Evolutionary conservation across 2,888 invertebrate genomes (phyloP), one percentile per base, ranked within the genome.

Genomic region (Drosophila paranaensis): DNA sequence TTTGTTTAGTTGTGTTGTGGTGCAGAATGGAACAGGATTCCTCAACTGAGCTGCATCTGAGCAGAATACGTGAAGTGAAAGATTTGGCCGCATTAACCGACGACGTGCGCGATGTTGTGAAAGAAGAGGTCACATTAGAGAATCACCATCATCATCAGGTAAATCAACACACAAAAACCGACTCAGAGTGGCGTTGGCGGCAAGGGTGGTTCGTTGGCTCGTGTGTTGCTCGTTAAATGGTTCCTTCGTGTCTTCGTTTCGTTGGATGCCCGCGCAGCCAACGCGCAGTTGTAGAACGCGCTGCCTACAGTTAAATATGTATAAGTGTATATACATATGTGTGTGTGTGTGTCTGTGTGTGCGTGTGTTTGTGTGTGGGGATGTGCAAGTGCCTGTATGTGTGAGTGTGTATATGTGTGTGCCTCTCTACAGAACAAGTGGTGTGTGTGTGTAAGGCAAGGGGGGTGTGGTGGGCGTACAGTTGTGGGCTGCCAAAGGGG

Each of bases 21-120:
- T 80, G 80, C 83, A 86, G 83, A 78, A 91, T 91, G 91, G 91
- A 91, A 88, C 91, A 91, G 87, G 91, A 91, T 82, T 90, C 91
- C 80, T 63, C 83, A 60, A 84, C 89, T 72, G 91, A 91, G 68
- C 83, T 91, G 89, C 91, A 91, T 86, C 75, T 91, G 77, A 91
- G 89, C 75, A 91, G 91, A 87, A 91, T 91, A 83, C 90, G 90
- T 74, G 91, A 91, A 79, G 89, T 91, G 68, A 90, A 90, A 81
- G 90, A 90, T 63, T 82, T 90, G 75, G 82, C 87, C 73, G 85
- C 83, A 69, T 82, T 91, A 68, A 82, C 82, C 74, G 91, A 91
- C 65, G 91, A 91, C 64, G 89, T 90, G 78, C 90, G 90, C 71
- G 90, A 90, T 77, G 90, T 91, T 62, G 91, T 91, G 50, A 91